These are phyloP conservation scores for Teleopsis dalmanni DNA, from an alignment of 1,140 invertebrate genomes.

Conservation along the genomic window DNA sequence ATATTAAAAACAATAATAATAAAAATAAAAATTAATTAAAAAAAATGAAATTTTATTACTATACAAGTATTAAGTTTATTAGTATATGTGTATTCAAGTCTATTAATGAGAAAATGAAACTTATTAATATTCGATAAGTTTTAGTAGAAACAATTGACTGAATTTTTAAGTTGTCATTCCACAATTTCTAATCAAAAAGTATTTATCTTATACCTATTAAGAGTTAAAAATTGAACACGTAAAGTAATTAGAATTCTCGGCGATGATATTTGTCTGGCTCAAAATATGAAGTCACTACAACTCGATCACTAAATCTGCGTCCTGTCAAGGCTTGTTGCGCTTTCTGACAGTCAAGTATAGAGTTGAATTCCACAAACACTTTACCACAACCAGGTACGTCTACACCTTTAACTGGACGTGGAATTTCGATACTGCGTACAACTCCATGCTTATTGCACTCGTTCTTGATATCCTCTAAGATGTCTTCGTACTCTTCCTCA, in stretches of 20 bases:
- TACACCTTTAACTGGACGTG: conserved; percentile 90
- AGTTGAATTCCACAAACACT: conserved; percentile 98
- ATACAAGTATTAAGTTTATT: too few species aligned
- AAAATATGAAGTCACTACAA: conserved; percentile 98
- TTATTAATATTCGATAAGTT: too few species aligned
- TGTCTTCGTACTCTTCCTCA: conserved; percentile 99
- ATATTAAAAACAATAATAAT: too few species aligned
- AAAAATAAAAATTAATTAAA: too few species aligned
- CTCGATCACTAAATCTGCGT: conserved; percentile 95
- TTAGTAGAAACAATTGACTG: too few species aligned
- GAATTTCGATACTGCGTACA: conserved; percentile 93
- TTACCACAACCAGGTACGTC: conserved; percentile 98
- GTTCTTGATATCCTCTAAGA: conserved; percentile 96
- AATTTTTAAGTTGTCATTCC: too few species aligned
- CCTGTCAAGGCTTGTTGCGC: conserved; percentile 97
- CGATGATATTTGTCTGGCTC: conserved; percentile 98
- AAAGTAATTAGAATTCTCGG: conserved; percentile 97
- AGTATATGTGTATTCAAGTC: too few species aligned
- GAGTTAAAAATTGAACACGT: too few species aligned
- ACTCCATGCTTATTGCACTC: conserved; percentile 98
- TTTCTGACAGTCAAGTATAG: conserved; percentile 93
- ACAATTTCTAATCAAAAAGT: too few species aligned
- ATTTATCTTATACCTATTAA: too few species aligned
- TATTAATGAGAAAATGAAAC: too few species aligned
- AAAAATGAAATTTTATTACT: too few species aligned